phyloP scores from a whole-genome alignment of 2,113 vertebrate genomes.

The Gracilinanus agilis region DNA sequence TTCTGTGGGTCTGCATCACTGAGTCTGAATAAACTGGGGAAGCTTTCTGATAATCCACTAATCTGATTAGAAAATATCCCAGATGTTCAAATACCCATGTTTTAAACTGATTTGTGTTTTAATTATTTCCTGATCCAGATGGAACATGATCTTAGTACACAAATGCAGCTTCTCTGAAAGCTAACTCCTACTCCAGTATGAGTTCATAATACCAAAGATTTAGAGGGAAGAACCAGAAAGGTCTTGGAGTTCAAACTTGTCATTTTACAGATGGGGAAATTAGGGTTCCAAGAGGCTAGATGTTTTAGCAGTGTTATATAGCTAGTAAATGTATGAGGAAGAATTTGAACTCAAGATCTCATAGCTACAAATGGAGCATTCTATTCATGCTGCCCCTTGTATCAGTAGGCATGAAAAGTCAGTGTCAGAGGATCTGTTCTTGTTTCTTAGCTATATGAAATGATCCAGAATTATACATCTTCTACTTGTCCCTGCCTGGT shows the following conservation, averaged over 20 bases:
- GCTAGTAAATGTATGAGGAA: background rate
- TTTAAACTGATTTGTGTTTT: background rate
- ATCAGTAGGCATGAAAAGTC: background rate
- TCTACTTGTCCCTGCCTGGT: background rate
- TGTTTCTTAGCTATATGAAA: background rate
- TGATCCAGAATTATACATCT: background rate
- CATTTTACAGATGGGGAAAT: background rate
- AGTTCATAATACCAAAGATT: background rate
- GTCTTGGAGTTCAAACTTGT: background rate
- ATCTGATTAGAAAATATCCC: slow-evolving; percentile 25
- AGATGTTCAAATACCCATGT: background rate
- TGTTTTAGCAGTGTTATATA: background rate
- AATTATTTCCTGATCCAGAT: background rate
- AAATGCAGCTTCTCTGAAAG: background rate
- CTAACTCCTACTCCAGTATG: background rate
- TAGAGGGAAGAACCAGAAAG: background rate
- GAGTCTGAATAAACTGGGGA: background rate
- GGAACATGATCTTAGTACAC: background rate
- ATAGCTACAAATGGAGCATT: background rate
- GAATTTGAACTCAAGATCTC: background rate
- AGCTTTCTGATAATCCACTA: slow-evolving; percentile 14
- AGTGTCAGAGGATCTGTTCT: background rate
- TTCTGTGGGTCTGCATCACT: slow-evolving; percentile 13
- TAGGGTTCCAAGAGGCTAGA: background rate
- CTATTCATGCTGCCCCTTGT: background rate